phyloP scores from a whole-genome alignment of 2,888 invertebrate species.

The Oscheius sp. region DNA sequence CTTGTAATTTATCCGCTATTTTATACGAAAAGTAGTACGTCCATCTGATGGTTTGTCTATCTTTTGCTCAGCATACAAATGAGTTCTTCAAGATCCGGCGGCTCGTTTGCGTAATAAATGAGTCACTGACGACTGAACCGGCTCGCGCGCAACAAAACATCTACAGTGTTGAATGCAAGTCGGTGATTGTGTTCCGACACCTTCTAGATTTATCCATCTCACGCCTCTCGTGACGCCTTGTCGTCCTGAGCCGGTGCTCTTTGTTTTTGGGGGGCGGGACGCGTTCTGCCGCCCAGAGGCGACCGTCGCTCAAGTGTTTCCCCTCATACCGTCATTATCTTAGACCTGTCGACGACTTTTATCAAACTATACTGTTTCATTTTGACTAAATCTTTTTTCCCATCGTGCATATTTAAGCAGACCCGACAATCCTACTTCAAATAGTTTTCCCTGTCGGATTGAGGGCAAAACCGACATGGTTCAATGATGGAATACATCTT shows the following conservation, averaged over 20 bases:
- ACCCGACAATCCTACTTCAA: too few species aligned
- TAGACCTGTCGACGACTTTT: too few species aligned
- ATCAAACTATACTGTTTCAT: too few species aligned
- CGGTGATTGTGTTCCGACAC: background rate
- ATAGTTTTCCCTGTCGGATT: too few species aligned
- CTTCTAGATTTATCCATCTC: background rate
- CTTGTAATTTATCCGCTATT: too few species aligned
- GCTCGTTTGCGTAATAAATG: conserved; percentile 10
- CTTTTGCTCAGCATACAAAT: too few species aligned
- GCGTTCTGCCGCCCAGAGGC: conserved; percentile 17
- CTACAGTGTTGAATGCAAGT: background rate
- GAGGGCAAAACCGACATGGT: background rate
- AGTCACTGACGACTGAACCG: background rate
- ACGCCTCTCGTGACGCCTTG: conserved; percentile 20
- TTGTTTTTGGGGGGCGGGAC: conserved; percentile 28
- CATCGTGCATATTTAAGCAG: too few species aligned
- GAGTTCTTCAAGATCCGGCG: background rate
- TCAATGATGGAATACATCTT: too few species aligned
- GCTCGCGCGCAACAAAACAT: background rate
- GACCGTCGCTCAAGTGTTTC: background rate
- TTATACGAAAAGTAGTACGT: too few species aligned
- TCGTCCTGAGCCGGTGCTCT: conserved; percentile 27
- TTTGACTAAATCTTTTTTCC: too few species aligned
- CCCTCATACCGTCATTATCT: too few species aligned
- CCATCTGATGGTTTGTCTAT: too few species aligned